Evolutionary conservation across 2,797 vertebrate genomes (phyloP).

Genomic region (Halcyon smyrnensis): DNA sequence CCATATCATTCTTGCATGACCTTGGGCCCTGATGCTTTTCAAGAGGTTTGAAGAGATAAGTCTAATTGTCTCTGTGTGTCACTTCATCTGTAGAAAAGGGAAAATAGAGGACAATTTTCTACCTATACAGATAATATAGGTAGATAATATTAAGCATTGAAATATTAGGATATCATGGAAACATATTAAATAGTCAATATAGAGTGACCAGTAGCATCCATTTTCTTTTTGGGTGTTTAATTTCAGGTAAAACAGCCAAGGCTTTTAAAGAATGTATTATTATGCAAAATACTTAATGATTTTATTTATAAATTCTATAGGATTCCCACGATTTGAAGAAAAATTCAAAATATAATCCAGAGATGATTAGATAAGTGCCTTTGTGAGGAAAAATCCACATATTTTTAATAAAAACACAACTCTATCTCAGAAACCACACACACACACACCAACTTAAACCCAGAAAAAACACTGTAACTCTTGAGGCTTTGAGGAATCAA

Average conservation of each 20-base stretch:
- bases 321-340: background rate
- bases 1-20: background rate
- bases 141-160: background rate
- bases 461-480: background rate
- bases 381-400: background rate
- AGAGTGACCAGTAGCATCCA: background rate
- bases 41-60: background rate
- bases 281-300: background rate
- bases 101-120: background rate
- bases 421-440: background rate
- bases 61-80: background rate
- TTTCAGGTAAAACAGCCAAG: background rate
- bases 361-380: background rate
- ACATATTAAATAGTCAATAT: background rate
- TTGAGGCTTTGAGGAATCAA: background rate
- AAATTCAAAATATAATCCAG: background rate
- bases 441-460: rapidly evolving
- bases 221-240: background rate
- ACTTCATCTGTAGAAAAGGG: background rate
- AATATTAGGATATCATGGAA: background rate
- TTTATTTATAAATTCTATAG: background rate
- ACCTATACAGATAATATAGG: background rate
- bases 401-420: background rate
- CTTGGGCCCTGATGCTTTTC: background rate
- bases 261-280: background rate